Base-by-base conservation (phyloP, 2,888 invertebrate genomes). In the Blera fallax region DNA sequence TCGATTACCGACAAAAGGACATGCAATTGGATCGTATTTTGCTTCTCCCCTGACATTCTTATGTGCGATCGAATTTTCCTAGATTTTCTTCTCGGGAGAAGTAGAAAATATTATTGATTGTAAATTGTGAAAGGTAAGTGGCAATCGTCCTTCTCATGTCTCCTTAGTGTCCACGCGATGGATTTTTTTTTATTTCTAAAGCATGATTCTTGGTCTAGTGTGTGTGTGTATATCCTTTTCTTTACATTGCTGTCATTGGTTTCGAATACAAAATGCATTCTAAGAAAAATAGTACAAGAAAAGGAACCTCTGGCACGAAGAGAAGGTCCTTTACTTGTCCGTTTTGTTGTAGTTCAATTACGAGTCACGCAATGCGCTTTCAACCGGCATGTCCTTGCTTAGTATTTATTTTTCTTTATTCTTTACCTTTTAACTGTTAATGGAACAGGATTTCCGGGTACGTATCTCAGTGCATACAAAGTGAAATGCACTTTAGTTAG, bases 371-470 rank as follows among this genome's bases (percentile, higher is more conserved):
- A 85, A 77, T 72, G 56, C 58, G 74, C 79, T 79, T 58, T 60
- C 64, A 52, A 79, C 64, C 67, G 74, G 40, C 54, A 52, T 79
- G 74, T 84, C 79, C 84, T 69, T 84, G 69, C 58, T 73, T 52
- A 18, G 43, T 32, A 54, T 50, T 52, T 29, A 70, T 76, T 76
- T 48, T 62, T 37, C 54, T 76, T 77, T 62, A 85, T 81, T 77
- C 80, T 62, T 85, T 80, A 81, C 85, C 80, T 76, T 85, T 85
- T 85, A 85, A 76, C 85, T 80, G 76, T 80, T 67, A 80, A 80
- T 60, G 80, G 76, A 80, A 77, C 80, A 64, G 85, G 76, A 85
- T 81, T 85, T 85, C 85, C 85, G 80, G 80, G 67, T 70, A 76
- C 70, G 74, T 80, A 77, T 80, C 85, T 70, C 8, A 74, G 74